phyloP scores from a whole-genome alignment of 2,113 vertebrate genomes.

The Gymnobelideus leadbeateri region DNA sequence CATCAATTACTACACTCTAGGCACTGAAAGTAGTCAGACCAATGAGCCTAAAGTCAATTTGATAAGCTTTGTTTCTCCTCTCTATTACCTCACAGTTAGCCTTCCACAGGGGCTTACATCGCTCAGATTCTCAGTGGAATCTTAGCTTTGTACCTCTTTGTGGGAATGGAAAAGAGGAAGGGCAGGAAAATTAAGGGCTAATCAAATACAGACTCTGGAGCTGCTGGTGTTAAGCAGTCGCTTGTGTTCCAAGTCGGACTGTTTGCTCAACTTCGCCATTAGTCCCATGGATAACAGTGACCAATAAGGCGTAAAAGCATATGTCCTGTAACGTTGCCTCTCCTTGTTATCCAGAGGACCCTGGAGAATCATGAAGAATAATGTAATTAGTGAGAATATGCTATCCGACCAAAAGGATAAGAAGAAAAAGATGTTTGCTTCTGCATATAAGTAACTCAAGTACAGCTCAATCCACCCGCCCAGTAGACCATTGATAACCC shows the following conservation, averaged over 20 bases:
- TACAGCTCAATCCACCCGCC: conserved; percentile 69
- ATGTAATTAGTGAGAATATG: conserved; percentile 75
- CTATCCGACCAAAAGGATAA: conserved; percentile 68
- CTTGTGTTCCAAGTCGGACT: conserved; percentile 52
- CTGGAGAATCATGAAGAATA: conserved; percentile 75
- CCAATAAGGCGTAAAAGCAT: conserved; percentile 74
- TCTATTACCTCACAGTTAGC: conserved; percentile 71
- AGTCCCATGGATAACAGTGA: conserved; percentile 40
- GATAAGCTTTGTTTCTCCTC: conserved; percentile 76
- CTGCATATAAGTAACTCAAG: conserved; percentile 69
- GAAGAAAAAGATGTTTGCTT: conserved; percentile 73
- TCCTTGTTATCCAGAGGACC: conserved; percentile 68
- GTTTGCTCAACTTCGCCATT: conserved; percentile 71
- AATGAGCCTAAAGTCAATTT: conserved; percentile 60
- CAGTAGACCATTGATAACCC: conserved; percentile 23
- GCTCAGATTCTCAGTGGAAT: conserved; percentile 57
- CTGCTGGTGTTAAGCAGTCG: background rate
- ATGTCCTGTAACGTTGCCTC: conserved; percentile 56
- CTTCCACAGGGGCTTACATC: conserved; percentile 70
- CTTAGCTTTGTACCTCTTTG: conserved; percentile 41
- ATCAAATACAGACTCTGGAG: conserved; percentile 63
- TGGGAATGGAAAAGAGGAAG: conserved; percentile 52
- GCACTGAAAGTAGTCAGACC: conserved; percentile 57
- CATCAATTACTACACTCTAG: conserved; percentile 57
- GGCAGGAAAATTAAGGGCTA: conserved; percentile 52